phyloP scores from a whole-genome alignment of 2,797 vertebrate genomes.

The Forpus xanthops region DNA sequence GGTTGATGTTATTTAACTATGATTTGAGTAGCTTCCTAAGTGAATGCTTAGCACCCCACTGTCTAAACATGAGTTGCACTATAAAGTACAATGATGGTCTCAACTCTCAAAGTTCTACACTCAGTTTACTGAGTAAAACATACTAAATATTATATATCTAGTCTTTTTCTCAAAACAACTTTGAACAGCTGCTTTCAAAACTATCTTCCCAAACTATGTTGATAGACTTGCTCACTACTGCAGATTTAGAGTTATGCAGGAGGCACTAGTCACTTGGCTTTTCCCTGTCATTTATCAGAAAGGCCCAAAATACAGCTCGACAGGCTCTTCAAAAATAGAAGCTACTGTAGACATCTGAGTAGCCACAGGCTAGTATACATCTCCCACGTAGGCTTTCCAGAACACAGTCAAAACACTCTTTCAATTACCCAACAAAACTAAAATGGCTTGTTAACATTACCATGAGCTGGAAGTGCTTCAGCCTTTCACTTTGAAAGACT shows the following conservation, averaged over 20 bases:
- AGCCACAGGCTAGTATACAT: not conserved
- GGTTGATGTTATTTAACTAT: not conserved
- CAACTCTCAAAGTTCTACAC: not conserved
- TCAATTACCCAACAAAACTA: not conserved
- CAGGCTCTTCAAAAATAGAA: not conserved
- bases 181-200: not conserved
- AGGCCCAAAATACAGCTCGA: not conserved
- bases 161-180: not conserved
- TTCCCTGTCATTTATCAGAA: not conserved
- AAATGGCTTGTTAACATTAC: not conserved
- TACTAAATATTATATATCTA: not conserved
- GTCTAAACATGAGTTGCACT: not conserved
- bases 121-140: not conserved
- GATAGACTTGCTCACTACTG: not conserved
- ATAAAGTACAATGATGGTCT: not conserved
- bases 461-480: not conserved
- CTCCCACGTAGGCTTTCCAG: not conserved
- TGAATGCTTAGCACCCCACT: not conserved
- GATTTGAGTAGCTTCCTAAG: not conserved
- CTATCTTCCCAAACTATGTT: rapidly evolving
- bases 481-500: not conserved
- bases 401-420: not conserved
- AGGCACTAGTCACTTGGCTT: not conserved
- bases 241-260: not conserved
- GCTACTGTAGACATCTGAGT: not conserved